Conservation (phyloP, 2,797 vertebrate species). For the Acanthopagrus latus region DNA sequence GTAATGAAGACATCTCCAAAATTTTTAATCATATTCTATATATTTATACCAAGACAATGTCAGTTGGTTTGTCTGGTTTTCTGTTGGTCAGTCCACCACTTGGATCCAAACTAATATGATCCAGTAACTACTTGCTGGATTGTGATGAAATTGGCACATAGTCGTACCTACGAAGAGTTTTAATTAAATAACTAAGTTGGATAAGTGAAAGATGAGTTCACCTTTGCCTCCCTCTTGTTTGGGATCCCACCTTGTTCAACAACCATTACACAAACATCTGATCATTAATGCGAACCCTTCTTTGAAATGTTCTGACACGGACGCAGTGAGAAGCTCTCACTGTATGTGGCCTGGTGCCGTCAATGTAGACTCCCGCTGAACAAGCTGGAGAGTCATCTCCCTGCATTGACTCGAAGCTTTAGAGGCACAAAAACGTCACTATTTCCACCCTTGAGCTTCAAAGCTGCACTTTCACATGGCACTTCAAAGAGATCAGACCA, state of each 20-base stretch:
- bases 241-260: neutral
- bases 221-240: neutral
- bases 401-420: neutral
- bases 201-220: neutral
- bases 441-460: conserved; percentile 58
- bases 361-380: neutral
- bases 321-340: neutral
- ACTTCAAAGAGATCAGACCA: conserved; percentile 54
- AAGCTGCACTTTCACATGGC: conserved; percentile 52
- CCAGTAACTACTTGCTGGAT: too few species aligned
- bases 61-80: too few species aligned
- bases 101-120: too few species aligned
- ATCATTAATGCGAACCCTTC: neutral
- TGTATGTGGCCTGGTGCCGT: neutral
- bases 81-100: too few species aligned
- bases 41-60: too few species aligned
- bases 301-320: neutral
- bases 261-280: neutral
- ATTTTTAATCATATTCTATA: too few species aligned
- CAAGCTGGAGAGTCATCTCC: neutral
- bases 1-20: neutral
- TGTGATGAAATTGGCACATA: too few species aligned
- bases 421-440: conserved; percentile 22
- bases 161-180: too few species aligned
- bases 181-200: neutral